Percentiles rank a stretch among this genome's conserved stretches.
Conservation (phyloP, 2,113 vertebrate genomes). For the Ornithorhynchus anatinus region DNA sequence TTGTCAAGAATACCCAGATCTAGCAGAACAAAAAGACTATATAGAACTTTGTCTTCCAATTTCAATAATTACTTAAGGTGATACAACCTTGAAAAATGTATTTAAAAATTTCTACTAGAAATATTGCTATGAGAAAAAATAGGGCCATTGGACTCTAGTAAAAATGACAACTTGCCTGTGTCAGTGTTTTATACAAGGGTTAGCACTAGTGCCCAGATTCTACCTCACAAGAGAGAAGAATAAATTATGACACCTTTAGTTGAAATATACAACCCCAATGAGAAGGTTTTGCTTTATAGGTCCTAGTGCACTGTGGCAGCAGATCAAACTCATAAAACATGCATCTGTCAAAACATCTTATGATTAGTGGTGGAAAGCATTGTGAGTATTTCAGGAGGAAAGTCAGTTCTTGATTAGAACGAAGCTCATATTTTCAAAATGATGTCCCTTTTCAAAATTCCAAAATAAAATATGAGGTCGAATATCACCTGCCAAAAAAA, state of each 20-base stretch:
- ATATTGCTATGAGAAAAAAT: neutral
- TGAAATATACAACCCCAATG: slow-evolving; percentile 5
- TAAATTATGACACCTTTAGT: slow-evolving; percentile 33
- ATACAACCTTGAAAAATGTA: neutral
- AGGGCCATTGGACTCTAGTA: neutral
- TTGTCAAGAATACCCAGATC: neutral
- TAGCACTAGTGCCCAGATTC: neutral
- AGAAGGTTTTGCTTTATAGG: slow-evolving; percentile 7
- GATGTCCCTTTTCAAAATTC: neutral
- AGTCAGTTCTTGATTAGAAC: slow-evolving; percentile 26
- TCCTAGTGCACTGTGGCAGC: neutral
- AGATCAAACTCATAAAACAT: slow-evolving; percentile 28
- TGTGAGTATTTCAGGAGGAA: slow-evolving; percentile 5
- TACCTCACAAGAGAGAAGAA: slow-evolving; percentile 1
- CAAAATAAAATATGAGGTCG: neutral
- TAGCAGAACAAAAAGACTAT: neutral
- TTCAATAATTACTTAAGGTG: neutral
- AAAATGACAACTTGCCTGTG: slow-evolving; percentile 37
- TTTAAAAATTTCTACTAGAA: neutral
- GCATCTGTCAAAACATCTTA: slow-evolving; percentile 24
- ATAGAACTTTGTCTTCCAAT: neutral
- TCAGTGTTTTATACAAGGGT: slow-evolving; percentile 17
- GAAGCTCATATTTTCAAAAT: slow-evolving; percentile 23
- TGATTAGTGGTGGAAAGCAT: slow-evolving; percentile 8
- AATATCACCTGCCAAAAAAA: neutral